These are phyloP conservation scores for Labeo calbasu DNA, from an alignment of 2,797 vertebrate genomes.

Conservation along the genomic window DNA sequence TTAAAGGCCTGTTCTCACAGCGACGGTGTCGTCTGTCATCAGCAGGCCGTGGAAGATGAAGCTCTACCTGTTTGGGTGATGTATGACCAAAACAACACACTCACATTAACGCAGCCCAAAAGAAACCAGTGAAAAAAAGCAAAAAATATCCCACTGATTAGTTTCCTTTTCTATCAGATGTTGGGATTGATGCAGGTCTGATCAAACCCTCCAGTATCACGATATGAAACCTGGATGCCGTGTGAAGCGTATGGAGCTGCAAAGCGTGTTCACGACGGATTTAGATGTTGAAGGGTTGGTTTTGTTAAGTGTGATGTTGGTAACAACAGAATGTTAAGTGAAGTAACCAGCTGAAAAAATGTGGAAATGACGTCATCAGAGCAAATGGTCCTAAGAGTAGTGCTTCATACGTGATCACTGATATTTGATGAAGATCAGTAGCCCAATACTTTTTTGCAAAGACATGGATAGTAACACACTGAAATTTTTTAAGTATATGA, in stretches of 20 bases:
- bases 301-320: neutral
- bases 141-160: constrained; percentile 15
- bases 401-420: neutral
- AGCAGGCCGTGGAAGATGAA: constrained; percentile 52
- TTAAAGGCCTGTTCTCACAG: constrained; percentile 53
- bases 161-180: constrained; percentile 4
- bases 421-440: neutral
- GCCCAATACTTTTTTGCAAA: too few relatives aligned
- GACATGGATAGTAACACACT: too few relatives aligned
- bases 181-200: neutral
- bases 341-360: constrained; percentile 3
- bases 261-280: neutral
- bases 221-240: neutral
- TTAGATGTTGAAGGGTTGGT: neutral
- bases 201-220: neutral
- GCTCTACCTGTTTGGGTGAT: constrained; percentile 45
- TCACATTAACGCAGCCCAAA: constrained; percentile 47
- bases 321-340: neutral
- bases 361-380: constrained; percentile 31
- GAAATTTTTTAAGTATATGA: too few relatives aligned
- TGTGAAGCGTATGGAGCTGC: neutral
- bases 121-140: neutral
- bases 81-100: constrained; percentile 44
- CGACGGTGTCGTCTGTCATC: constrained; percentile 49
- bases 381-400: constrained; percentile 19